Conservation (phyloP, 2,888 invertebrate species). For the Cyclophora punctaria region DNA sequence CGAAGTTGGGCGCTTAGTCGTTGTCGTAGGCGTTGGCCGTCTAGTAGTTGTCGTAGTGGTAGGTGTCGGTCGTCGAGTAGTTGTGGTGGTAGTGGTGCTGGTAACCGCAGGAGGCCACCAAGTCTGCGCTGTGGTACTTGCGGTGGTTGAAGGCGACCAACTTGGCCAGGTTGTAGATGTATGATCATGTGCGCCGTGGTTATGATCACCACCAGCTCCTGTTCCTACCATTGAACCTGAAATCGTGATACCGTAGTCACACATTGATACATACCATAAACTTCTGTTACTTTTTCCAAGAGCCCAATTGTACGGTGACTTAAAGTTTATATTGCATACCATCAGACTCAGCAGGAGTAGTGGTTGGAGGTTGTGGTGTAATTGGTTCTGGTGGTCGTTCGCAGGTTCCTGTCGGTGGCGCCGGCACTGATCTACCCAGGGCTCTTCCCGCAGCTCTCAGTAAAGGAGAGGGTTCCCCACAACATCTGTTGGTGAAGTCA, state of each 20-base stretch:
- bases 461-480: constrained; percentile 85
- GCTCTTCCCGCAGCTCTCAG: constrained; percentile 85
- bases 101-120: constrained; percentile 51
- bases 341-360: constrained; percentile 76
- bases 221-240: constrained; percentile 39
- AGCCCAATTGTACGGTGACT: no score
- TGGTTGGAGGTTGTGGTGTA: constrained; percentile 84
- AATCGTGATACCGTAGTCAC: no score
- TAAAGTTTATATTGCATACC: constrained; percentile 20
- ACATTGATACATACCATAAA: no score
- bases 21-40: constrained; percentile 14
- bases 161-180: constrained; percentile 60
- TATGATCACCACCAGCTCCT: constrained; percentile 37
- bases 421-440: constrained; percentile 75
- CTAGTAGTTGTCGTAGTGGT: constrained; percentile 24
- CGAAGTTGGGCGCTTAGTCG: constrained; percentile 17
- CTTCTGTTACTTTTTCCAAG: no score
- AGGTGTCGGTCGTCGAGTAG: constrained; percentile 12
- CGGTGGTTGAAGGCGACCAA: constrained; percentile 55
- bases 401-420: constrained; percentile 75
- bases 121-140: constrained; percentile 40
- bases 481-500: constrained; percentile 90
- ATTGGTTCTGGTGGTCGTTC: constrained; percentile 81
- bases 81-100: constrained; percentile 28
- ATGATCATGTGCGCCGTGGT: constrained; percentile 42